Conservation (phyloP, 2,113 vertebrate species). For the Toxotes jaculatrix region DNA sequence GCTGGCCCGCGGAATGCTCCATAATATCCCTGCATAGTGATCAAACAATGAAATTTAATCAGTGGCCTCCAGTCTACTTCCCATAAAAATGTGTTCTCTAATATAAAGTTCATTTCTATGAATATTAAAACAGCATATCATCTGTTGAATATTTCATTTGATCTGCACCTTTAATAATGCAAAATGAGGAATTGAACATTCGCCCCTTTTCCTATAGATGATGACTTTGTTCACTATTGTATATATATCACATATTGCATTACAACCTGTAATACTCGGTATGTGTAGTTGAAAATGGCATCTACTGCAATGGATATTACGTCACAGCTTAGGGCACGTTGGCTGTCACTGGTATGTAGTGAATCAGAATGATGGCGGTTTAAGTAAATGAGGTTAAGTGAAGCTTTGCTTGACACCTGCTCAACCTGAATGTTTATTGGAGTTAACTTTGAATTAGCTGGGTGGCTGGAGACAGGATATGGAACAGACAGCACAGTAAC, state of each 20-base stretch:
- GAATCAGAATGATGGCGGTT: slow-evolving; percentile 41
- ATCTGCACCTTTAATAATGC: slow-evolving; percentile 86
- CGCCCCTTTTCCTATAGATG: slow-evolving; percentile 69
- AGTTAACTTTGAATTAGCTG: slow-evolving; percentile 23
- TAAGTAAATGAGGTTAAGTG: slow-evolving; percentile 51
- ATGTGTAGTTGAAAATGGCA: slow-evolving; percentile 50
- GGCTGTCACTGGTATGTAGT: slow-evolving; percentile 25
- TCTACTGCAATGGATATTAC: slow-evolving; percentile 21
- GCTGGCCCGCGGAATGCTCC: slow-evolving; percentile 66
- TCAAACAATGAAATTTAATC: slow-evolving; percentile 87
- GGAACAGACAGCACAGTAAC: slow-evolving; percentile 16
- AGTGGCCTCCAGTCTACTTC: slow-evolving; percentile 80
- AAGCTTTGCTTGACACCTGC: slow-evolving; percentile 46
- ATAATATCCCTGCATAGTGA: slow-evolving; percentile 80
- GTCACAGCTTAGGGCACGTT: slow-evolving; percentile 36
- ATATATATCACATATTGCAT: slow-evolving; percentile 67
- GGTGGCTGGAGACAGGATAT: not conserved
- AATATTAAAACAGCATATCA: slow-evolving; percentile 86
- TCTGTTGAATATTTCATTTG: slow-evolving; percentile 86
- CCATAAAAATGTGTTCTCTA: slow-evolving; percentile 85
- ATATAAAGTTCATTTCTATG: slow-evolving; percentile 87
- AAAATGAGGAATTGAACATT: slow-evolving; percentile 80
- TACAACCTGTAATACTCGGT: slow-evolving; percentile 45
- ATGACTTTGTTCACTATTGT: slow-evolving; percentile 67
- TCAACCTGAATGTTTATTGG: slow-evolving; percentile 36